These are phyloP conservation scores for Gymnorhina tibicen DNA, from an alignment of 2,113 vertebrate species.

Conservation along the genomic window DNA sequence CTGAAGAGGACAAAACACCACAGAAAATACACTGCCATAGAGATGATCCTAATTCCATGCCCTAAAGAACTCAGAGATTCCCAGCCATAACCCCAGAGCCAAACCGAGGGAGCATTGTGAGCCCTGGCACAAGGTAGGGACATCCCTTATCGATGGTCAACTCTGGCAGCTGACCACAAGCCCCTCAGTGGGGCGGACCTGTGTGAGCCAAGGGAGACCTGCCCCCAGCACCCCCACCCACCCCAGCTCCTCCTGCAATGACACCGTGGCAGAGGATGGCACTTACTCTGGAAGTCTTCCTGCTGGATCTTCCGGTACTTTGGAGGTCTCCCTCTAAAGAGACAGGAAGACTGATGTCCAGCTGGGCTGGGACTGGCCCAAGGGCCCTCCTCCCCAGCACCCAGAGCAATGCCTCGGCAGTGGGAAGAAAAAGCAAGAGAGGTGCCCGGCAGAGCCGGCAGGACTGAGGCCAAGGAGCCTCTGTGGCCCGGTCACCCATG, in stretches of 20 bases:
- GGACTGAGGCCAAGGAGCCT: background rate
- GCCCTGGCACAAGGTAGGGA: background rate
- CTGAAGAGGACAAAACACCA: background rate
- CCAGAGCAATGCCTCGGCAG: background rate
- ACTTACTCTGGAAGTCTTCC: conserved; percentile 91
- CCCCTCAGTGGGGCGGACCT: background rate
- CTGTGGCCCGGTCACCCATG: background rate
- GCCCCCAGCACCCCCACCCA: background rate
- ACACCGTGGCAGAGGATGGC: background rate
- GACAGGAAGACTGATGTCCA: conserved; percentile 40
- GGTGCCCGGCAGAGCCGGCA: background rate
- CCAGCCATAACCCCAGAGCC: background rate
- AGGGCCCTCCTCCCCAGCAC: background rate
- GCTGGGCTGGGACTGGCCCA: background rate
- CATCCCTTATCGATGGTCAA: fast-evolving
- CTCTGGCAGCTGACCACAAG: background rate
- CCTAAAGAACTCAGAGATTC: background rate
- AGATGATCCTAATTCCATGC: background rate
- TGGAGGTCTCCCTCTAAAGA: conserved; percentile 89
- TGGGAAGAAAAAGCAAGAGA: background rate
- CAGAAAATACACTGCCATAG: background rate
- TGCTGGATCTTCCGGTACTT: conserved; percentile 94
- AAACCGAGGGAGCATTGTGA: background rate
- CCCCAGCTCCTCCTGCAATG: background rate
- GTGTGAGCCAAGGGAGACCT: background rate